Evolutionary conservation across 2,888 invertebrate genomes (phyloP).

Genomic region (Stenurella melanura): DNA sequence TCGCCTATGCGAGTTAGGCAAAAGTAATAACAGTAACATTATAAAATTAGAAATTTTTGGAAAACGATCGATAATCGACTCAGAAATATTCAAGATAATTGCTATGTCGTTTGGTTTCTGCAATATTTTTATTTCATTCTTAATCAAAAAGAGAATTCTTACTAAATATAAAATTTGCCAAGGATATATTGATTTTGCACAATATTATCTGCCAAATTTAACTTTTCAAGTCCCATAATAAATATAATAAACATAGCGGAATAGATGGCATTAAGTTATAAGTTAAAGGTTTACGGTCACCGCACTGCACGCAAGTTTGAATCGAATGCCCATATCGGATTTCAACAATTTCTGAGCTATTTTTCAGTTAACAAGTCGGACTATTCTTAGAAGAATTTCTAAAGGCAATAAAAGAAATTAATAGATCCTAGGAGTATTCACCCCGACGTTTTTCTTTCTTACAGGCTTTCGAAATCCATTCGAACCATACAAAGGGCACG

Average conservation of each 20-base stretch:
- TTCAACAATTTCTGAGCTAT: neutral
- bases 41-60: too few relatives aligned
- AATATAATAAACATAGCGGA: neutral
- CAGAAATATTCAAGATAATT: too few relatives aligned
- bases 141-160: too few relatives aligned
- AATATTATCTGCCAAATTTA: neutral
- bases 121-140: too few relatives aligned
- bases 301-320: neutral
- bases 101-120: too few relatives aligned
- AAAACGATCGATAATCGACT: too few relatives aligned
- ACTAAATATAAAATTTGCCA: neutral
- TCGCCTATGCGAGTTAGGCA: too few relatives aligned
- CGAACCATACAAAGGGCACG: neutral
- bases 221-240: neutral
- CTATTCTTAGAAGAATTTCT: neutral
- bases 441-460: neutral
- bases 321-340: neutral
- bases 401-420: slow-evolving; percentile 1
- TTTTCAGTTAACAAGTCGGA: neutral
- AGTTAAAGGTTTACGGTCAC: neutral
- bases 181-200: neutral
- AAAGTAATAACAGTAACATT: too few relatives aligned
- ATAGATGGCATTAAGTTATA: neutral
- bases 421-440: neutral
- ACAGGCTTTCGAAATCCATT: neutral